Evolutionary conservation across 1,140 invertebrate species (phyloP), one percentile per base, ranked within the genome.

Genomic region (Ridgeia piscesae): DNA sequence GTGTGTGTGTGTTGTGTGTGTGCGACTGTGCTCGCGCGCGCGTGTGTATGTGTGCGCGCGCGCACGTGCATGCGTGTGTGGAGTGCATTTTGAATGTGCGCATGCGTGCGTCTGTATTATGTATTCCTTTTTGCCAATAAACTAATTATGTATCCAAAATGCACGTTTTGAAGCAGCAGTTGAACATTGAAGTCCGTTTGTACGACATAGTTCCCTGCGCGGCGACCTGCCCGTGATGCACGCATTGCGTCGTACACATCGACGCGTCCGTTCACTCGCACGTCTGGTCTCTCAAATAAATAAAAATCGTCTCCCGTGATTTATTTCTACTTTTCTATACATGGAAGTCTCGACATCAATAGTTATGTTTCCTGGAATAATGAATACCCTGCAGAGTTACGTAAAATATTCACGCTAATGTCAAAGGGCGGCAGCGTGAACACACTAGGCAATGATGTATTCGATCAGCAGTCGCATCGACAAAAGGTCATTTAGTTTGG

Each of bases 1-100:
- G 91, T 35, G 9, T 91, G 91, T 35, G 91, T 91, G 34, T 35
- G 91, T 91, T 35, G 91, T 27, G 48, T 77, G 17, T 77, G 58
- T 31, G 8, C 27, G 58, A 17, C 11, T 77, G 58, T 31, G 58
- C 27, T 9, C 58, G 58, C 2, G 58, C 58, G 58, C 58, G 58
- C 27, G 58, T 77, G 58, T 77, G 27, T 77, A 31, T 77, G 58
- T 77, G 58, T 31, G 17, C 2, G 58, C 27, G 17, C 27, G 17
- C 58, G 58, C 27, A 21, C 58, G 0, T 31, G 58, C 27, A 21
- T 77, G 58, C 27, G 58, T 21, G 27, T 21, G 58, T 77, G 58
- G n/a, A n/a, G n/a, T n/a, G n/a, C n/a, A n/a, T 50, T 8, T 50
- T n/a, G n/a, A n/a, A 50, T 50, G 21, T 50, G 21, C 21, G 0